phyloP scores from a whole-genome alignment of 2,797 vertebrate genomes.

The Fistularia tabacaria region DNA sequence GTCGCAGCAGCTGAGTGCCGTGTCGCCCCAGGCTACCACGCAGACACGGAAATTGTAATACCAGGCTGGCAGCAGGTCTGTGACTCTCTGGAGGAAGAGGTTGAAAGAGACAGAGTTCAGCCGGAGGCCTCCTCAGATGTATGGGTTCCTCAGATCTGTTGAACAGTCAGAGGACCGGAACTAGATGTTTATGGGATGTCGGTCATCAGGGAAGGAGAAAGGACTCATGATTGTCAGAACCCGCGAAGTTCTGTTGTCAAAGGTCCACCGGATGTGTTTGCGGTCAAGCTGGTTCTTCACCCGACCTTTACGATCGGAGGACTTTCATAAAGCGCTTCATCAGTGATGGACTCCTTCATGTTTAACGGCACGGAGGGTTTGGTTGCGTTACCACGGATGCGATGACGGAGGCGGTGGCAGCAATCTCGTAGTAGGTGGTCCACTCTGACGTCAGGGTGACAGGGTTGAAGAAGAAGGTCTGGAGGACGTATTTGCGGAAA shows the following conservation, averaged over 20 bases:
- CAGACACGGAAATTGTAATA: slow-evolving; percentile 94
- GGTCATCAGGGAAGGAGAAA: too few relatives aligned
- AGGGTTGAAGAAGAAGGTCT: slow-evolving; percentile 96
- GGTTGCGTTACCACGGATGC: slow-evolving; percentile 84
- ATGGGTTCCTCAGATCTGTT: too few relatives aligned
- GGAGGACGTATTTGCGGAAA: slow-evolving; percentile 91
- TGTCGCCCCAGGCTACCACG: slow-evolving; percentile 95
- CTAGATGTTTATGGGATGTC: too few relatives aligned
- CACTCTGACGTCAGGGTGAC: slow-evolving; percentile 89
- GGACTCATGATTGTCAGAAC: too few relatives aligned
- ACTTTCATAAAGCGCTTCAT: too few relatives aligned
- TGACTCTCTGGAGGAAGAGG: slow-evolving; percentile 77
- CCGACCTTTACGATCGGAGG: too few relatives aligned
- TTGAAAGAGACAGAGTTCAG: not conserved
- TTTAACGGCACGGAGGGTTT: not conserved
- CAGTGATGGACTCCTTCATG: not conserved
- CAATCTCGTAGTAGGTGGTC: slow-evolving; percentile 96
- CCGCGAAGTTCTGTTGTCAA: too few relatives aligned
- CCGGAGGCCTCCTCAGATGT: too few relatives aligned
- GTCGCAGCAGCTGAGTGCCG: slow-evolving; percentile 88
- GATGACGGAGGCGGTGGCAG: slow-evolving; percentile 85
- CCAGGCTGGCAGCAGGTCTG: slow-evolving; percentile 90
- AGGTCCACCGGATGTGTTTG: too few relatives aligned
- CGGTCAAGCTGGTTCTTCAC: too few relatives aligned
- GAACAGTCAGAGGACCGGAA: too few relatives aligned